Evolutionary conservation across 2,888 invertebrate genomes (phyloP).

Genomic region (Creontiades dilutus): DNA sequence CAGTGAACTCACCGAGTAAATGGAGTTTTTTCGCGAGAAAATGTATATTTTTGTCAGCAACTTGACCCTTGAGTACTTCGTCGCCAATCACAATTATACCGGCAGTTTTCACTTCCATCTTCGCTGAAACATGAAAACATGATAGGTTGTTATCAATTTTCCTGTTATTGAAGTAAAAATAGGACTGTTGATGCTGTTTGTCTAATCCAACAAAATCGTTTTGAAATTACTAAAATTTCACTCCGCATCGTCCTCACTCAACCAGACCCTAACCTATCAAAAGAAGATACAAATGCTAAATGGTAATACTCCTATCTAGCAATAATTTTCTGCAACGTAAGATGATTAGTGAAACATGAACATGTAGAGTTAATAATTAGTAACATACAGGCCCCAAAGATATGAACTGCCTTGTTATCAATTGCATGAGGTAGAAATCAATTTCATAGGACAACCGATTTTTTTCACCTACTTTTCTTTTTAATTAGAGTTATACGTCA

Average conservation of each 20-base stretch:
- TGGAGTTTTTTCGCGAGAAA: conserved; percentile 78
- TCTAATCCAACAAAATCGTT: not conserved
- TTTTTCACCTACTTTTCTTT: no score
- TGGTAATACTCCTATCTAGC: no score
- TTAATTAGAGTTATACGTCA: no score
- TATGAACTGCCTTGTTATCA: no score
- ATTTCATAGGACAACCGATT: no score
- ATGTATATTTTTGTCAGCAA: conserved; percentile 82
- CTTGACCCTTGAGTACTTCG: conserved; percentile 84
- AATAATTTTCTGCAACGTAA: no score
- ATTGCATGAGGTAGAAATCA: no score
- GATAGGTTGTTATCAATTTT: not conserved
- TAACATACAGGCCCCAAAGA: no score
- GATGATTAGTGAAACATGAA: no score
- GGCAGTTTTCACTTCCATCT: conserved; percentile 76
- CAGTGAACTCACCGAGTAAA: conserved; percentile 53
- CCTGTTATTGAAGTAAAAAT: not conserved
- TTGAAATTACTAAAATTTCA: not conserved
- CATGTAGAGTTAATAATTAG: no score
- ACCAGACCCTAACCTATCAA: not conserved
- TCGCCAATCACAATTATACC: conserved; percentile 82
- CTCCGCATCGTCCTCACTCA: not conserved
- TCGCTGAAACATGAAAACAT: conserved; percentile 35
- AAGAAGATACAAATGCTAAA: not conserved
- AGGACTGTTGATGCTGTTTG: not conserved